Base-by-base conservation (phyloP, 2,113 vertebrate species). In the Lethenteron reissneri region DNA sequence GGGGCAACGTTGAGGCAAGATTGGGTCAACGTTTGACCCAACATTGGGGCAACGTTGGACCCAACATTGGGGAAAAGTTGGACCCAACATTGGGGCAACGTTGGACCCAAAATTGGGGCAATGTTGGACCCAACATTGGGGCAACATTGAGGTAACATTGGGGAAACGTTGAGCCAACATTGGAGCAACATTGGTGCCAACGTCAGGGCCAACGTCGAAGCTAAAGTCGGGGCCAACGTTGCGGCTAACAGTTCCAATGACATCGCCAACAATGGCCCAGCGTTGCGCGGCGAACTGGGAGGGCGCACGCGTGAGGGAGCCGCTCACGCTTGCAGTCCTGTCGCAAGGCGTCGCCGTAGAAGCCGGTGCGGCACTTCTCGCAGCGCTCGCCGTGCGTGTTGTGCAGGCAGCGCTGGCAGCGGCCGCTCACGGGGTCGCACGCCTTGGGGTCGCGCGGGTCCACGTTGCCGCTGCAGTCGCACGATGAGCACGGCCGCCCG, bases 401-500 rank as follows among this genome's bases (percentile, higher is more conserved):
- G 78, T 87, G 81, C 62, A 87, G 80, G 73, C 85, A 92, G 76
- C 75, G 81, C 57, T 86, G 82, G 77, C 88, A 92, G 12, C 76
- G 78, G 19, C 88, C 88, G 0, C 80, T 86, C 56, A 12, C 79
- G 1, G 81, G 79, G 77, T 92, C 82, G 9, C 87, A 95, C 56
- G 88, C 82, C 13, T 76, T 81, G 0, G 84, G 83, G 73, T 90
- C 86, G 1, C 78, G 78, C 73, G 82, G 3, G 0, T 86, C 82
- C 0, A 87, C 87, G 80, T 94, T 92, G 71, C 82, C 80, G 69
- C 82, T 88, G 79, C 87, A 95, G 68, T 85, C 79, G 72, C 87
- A 91, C 1, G 83, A 85, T 3, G 77, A 74, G 74, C 85, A 90
- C 10, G 57, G 76, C 0, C 85, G 85, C 0, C 81, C 78, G 1